Base-by-base conservation (phyloP, 2,888 invertebrate genomes). In the Synergus laeviventris region DNA sequence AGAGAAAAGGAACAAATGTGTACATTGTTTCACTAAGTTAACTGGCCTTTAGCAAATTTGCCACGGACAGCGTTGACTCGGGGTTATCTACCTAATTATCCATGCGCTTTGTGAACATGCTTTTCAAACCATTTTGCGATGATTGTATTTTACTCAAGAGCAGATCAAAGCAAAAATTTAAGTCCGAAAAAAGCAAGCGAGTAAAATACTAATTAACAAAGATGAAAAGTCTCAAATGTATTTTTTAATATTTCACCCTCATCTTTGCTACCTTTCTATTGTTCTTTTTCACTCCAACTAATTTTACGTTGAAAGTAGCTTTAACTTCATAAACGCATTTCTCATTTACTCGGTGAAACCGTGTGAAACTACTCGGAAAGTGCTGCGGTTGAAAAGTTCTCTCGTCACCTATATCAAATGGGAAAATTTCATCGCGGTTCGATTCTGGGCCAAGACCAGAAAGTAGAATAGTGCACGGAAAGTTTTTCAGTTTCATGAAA, bases 121-220 rank as follows among this genome's bases (percentile, higher is more conserved):
- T 80, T 39, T 70, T 49, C 73, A 78, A 79, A 79, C 62, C 75
- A 42, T 62, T 77, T 62, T 75, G 60, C 73, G 76, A 79, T 76
- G 56, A 76, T 75, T 61, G 66, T 79, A 9, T 31, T 66, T 66
- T 66, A 49, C 31, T 70, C 42, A 70, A 16, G 21, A n/a, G 79
- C 75, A 80, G 81, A 83, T 84, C 85, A 84, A 86, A 86, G 84
- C 79, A 85, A 85, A 85, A 85, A 85, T 81, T 79, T 0, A 18
- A 9, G 21, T n/a, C 24, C 2, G 7, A 5, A n/a, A n/a, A 70
- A 49, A 70, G n/a, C n/a, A 70, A n/a, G 31, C 9, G 8, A 49
- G 24, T 11, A 49, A 14, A 45, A 14, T 1, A 31, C 31, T 70
- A 70, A 64, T 64, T 21, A 64, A 45, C 49, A 70, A 66, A 70